Conservation (phyloP, 2,888 invertebrate species). For the Nomada flava region DNA sequence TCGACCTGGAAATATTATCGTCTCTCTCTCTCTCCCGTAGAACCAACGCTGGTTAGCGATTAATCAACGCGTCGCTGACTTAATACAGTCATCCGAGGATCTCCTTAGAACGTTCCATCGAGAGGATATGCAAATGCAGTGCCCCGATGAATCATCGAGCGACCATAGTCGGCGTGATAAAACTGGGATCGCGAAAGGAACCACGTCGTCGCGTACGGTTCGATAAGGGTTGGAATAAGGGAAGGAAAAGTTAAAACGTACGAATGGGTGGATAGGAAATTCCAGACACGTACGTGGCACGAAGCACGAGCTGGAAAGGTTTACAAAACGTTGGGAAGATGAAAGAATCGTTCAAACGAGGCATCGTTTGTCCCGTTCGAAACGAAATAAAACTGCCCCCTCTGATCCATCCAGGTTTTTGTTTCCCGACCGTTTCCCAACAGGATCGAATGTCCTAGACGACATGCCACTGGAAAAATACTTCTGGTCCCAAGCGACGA, state of each 20-base stretch:
- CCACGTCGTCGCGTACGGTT: neutral
- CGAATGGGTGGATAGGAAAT: slow-evolving; percentile 25
- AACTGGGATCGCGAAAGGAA: slow-evolving; percentile 7
- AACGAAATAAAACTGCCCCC: slow-evolving; percentile 60
- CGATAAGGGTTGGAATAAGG: neutral
- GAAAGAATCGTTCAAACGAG: slow-evolving; percentile 62
- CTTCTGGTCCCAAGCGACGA: slow-evolving; percentile 31
- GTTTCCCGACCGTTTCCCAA: neutral
- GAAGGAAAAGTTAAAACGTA: neutral
- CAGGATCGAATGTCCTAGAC: slow-evolving; percentile 54
- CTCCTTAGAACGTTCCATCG: neutral
- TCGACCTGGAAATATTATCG: slow-evolving; percentile 3
- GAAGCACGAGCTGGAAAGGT: slow-evolving; percentile 27
- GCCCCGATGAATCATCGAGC: slow-evolving; percentile 23
- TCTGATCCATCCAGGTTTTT: neutral
- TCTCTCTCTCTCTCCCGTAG: neutral
- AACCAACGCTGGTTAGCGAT: neutral
- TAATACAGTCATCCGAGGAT: slow-evolving; percentile 22
- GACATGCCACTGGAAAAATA: slow-evolving; percentile 48
- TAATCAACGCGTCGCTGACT: slow-evolving; percentile 31
- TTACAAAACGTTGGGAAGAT: slow-evolving; percentile 62
- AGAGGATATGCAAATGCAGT: slow-evolving; percentile 8
- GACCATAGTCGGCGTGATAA: slow-evolving; percentile 1
- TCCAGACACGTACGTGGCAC: slow-evolving; percentile 61
- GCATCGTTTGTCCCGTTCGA: slow-evolving; percentile 28